A percentile compares a stretch with the other conserved stretches of the same genome.
Evolutionary conservation across 2,113 vertebrate genomes (phyloP).

Genomic region (Silurus meridionalis): DNA sequence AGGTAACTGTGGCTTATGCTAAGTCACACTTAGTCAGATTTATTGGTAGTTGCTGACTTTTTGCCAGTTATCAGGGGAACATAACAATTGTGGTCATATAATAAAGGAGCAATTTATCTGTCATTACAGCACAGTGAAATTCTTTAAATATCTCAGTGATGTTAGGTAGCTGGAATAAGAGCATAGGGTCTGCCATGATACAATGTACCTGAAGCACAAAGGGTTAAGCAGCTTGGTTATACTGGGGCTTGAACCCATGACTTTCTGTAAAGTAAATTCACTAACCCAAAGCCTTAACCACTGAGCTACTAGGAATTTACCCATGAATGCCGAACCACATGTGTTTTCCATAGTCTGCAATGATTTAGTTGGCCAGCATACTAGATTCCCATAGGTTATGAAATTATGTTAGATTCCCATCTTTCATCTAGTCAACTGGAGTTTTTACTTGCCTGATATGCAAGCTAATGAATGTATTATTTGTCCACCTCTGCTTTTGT

Average conservation of each 20-base stretch:
- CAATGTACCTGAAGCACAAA: too few species aligned
- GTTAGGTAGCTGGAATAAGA: too few species aligned
- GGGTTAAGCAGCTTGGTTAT: too few species aligned
- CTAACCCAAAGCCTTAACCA: too few species aligned
- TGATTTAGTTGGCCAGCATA: background rate
- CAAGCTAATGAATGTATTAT: background rate
- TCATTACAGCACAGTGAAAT: too few species aligned
- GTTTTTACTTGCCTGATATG: background rate
- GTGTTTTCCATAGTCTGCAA: background rate
- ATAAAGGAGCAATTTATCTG: too few species aligned
- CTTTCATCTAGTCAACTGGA: background rate
- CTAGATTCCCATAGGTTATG: background rate
- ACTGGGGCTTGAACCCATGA: too few species aligned
- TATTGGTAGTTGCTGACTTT: background rate
- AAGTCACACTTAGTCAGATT: background rate
- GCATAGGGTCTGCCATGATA: too few species aligned
- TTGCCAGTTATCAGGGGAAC: background rate
- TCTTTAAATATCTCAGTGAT: too few species aligned
- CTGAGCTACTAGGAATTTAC: too few species aligned
- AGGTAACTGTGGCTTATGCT: background rate
- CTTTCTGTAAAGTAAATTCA: too few species aligned
- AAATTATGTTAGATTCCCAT: background rate
- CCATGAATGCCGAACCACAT: background rate
- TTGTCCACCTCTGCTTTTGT: background rate
- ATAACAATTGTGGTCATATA: background rate